Base-by-base conservation (phyloP, 2,888 invertebrate genomes). In the Clivina fossor region DNA sequence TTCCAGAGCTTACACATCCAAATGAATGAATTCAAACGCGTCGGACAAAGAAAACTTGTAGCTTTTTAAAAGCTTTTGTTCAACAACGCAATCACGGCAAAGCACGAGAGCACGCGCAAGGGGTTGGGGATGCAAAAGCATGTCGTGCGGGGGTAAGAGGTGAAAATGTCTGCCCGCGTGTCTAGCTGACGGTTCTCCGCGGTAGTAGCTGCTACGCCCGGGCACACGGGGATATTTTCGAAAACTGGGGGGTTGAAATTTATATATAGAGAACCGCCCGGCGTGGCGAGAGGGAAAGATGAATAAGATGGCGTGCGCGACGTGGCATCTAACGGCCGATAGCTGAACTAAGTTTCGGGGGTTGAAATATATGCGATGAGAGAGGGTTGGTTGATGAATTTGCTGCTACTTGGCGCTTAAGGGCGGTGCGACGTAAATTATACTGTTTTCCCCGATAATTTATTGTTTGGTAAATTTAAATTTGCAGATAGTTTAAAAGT, bases 261-360 rank as follows among this genome's bases (percentile, higher is more conserved):
- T n/a, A n/a, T n/a, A n/a, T n/a, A n/a, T n/a, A n/a, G n/a, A n/a
- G n/a, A n/a, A n/a, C n/a, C n/a, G n/a, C 18, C 18, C 22, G 18
- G 30, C 7, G 16, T 2, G 15, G 28, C 26, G n/a, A 18, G 44
- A 15, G 30, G n/a, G 41, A 20, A 41, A 41, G 11, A 24, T 22
- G 20, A 18, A 2, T 2, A 8, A 35, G 5, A 15, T 13, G n/a
- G 15, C 8, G 15, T 8, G 15, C 18, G 4, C 43, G 3, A 13
- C 9, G 59, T 63, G 65, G 64, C 62, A 53, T 65, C 69, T 68
- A 35, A 40, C 64, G 66, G 61, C 59, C 60, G 63, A 65, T 66
- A 67, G 69, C 62, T 35, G 58, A 65, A 65, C 60, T 61, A 64
- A 64, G 64, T 69, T 71, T 67, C 13, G 43, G 28, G 38, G 43